Evolutionary conservation across 2,888 invertebrate genomes (phyloP).

Genomic region (Dromius quadrimaculatus): DNA sequence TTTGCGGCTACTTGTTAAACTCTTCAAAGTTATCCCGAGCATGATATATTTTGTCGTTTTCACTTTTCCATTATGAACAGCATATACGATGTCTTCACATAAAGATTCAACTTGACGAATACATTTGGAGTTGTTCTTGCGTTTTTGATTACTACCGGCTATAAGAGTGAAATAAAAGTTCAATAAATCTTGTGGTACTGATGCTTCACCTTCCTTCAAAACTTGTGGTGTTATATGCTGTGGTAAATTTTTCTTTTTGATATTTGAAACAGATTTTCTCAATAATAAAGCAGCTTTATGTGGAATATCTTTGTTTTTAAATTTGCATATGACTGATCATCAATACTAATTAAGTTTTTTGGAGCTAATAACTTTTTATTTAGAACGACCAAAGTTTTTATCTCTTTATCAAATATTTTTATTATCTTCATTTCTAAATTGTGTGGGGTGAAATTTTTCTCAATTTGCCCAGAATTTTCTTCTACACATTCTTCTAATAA

Average conservation of each 20-base stretch:
- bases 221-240: conserved; percentile 55
- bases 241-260: conserved; percentile 56
- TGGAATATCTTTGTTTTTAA: conserved; percentile 56
- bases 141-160: conserved; percentile 51
- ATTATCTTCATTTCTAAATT: conserved; percentile 55
- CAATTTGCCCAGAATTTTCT: conserved; percentile 55
- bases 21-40: conserved; percentile 31
- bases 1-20: conserved; percentile 33
- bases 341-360: conserved; percentile 54
- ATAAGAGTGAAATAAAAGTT: conserved; percentile 54
- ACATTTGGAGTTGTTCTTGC: conserved; percentile 54
- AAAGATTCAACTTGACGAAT: conserved; percentile 53
- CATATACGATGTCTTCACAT: conserved; percentile 39
- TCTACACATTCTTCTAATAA: conserved; percentile 55
- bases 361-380: conserved; percentile 58
- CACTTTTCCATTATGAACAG: conserved; percentile 42
- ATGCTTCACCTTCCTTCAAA: conserved; percentile 54
- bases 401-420: conserved; percentile 55
- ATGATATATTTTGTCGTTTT: conserved; percentile 37
- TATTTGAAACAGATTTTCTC: too few species aligned
- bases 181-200: conserved; percentile 53
- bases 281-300: conserved; percentile 56
- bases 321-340: conserved; percentile 54
- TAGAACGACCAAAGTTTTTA: conserved; percentile 55
- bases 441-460: conserved; percentile 55